phyloP scores from a whole-genome alignment of 2,113 vertebrate genomes.

The Chaetura pelagica region DNA sequence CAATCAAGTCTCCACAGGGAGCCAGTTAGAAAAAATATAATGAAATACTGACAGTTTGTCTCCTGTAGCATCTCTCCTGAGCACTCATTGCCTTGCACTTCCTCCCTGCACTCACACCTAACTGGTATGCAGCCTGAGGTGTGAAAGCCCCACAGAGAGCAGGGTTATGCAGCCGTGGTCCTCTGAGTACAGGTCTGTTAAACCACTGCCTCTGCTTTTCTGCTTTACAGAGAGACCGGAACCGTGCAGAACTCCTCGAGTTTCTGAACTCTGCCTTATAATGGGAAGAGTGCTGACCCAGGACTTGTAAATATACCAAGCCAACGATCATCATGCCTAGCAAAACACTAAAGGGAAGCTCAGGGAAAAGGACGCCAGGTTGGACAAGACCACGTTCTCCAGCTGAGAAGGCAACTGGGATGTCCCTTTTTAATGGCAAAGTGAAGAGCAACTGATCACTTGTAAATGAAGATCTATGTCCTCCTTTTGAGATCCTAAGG shows the following conservation, averaged over 20 bases:
- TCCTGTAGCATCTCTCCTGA: background rate
- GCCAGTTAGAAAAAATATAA: background rate
- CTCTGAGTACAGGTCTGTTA: background rate
- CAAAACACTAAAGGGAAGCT: constrained; percentile 34
- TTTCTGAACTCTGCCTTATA: constrained; percentile 90
- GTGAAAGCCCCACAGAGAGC: background rate
- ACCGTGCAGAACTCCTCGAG: constrained; percentile 86
- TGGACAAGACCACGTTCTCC: background rate
- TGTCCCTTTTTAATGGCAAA: constrained; percentile 23
- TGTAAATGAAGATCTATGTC: constrained; percentile 18
- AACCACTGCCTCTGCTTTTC: background rate
- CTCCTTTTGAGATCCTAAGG: constrained; percentile 50
- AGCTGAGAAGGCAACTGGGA: background rate
- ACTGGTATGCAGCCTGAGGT: background rate
- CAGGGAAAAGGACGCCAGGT: constrained; percentile 13
- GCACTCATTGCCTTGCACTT: background rate
- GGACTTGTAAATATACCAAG: background rate
- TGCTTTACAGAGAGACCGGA: constrained; percentile 83
- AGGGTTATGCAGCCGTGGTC: background rate
- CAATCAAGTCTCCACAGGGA: background rate
- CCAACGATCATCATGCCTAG: constrained; percentile 10
- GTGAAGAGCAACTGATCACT: constrained; percentile 7
- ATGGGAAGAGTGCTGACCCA: constrained; percentile 11
- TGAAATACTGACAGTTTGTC: background rate
- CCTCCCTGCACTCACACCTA: background rate